Percentiles rank a stretch among this genome's conserved stretches.
These are phyloP conservation scores for Heterodera filipjevi DNA, from an alignment of 2,888 invertebrate genomes.

Conservation along the genomic window DNA sequence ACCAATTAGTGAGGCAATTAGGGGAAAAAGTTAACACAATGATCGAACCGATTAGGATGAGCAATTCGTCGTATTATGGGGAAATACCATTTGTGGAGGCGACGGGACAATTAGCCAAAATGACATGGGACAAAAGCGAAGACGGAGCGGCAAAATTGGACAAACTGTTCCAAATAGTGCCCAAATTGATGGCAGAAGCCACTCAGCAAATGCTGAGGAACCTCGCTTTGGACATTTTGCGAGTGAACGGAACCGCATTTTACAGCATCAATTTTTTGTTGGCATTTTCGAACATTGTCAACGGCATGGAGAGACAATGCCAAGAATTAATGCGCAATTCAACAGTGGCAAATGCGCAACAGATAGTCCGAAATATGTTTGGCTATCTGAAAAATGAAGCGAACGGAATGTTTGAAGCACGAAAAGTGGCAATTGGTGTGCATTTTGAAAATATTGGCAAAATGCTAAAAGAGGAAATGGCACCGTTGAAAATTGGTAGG, in stretches of 20 bases:
- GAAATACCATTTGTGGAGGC: background rate
- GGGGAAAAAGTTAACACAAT: background rate
- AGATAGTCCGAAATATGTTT: background rate
- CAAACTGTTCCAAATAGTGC: background rate
- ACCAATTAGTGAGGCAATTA: background rate
- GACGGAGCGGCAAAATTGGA: background rate
- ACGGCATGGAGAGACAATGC: background rate
- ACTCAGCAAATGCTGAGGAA: background rate
- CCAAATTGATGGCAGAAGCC: background rate
- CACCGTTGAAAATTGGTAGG: background rate
- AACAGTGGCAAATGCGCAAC: background rate
- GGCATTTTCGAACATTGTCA: background rate
- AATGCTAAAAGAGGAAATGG: background rate
- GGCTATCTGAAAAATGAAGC: background rate
- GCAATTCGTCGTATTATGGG: background rate
- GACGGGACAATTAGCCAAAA: background rate
- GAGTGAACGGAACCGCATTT: background rate
- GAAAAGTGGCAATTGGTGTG: background rate
- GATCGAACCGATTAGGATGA: background rate
- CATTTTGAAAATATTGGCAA: background rate
- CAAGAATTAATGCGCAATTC: background rate
- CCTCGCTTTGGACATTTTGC: background rate
- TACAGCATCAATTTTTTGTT: background rate
- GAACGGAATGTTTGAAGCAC: background rate
- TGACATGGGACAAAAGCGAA: background rate